A percentile compares a stretch with the other conserved stretches of the same genome.
Conservation (phyloP, 2,888 invertebrate genomes). For the Cheilosia soror region DNA sequence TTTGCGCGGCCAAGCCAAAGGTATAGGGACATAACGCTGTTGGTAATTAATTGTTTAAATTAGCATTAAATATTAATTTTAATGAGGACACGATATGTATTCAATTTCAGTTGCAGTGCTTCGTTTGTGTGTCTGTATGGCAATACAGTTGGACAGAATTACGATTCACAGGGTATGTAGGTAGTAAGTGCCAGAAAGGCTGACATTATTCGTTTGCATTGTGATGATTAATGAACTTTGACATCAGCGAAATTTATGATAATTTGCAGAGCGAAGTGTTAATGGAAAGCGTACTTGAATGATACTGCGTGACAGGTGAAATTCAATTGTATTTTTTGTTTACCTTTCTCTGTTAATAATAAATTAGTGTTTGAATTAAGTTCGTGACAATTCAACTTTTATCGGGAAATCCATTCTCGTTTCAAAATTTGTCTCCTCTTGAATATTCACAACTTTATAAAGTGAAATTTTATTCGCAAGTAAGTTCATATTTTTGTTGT, state of each 20-base stretch:
- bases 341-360: no score
- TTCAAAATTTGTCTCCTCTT: no score
- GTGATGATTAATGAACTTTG: slow-evolving; percentile 17
- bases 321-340: not conserved
- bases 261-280: slow-evolving; percentile 14
- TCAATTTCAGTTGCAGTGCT: slow-evolving; percentile 16
- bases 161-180: not conserved
- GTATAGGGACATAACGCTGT: slow-evolving; percentile 6
- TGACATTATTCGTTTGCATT: slow-evolving; percentile 1
- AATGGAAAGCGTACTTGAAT: slow-evolving; percentile 1
- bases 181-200: not conserved
- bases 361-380: no score
- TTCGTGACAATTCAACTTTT: no score
- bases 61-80: slow-evolving; percentile 66
- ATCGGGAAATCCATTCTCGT: no score
- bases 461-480: no score
- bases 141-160: not conserved
- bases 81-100: slow-evolving; percentile 48
- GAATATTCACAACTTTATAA: no score
- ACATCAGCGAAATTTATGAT: slow-evolving; percentile 16
- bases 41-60: slow-evolving; percentile 65
- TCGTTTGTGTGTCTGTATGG: not conserved
- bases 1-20: slow-evolving; percentile 1
- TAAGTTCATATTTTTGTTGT: no score
- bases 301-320: not conserved